Percentiles rank a stretch among this genome's conserved stretches.
These are phyloP conservation scores for Ursus arctos DNA, from an alignment of 2,113 vertebrate genomes.

Conservation along the genomic window DNA sequence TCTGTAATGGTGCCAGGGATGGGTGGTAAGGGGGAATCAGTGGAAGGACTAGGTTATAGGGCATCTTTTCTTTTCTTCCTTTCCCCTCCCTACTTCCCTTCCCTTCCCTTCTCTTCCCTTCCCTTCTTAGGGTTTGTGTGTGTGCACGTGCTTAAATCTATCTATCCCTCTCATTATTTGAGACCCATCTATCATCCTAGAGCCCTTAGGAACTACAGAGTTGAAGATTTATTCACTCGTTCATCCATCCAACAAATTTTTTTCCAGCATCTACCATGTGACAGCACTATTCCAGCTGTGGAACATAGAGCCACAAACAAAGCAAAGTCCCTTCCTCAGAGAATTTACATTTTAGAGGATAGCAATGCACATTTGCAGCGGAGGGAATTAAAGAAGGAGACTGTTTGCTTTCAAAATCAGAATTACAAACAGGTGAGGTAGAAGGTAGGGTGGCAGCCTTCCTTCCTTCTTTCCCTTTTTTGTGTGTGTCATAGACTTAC, in stretches of 20 bases:
- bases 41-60: background rate
- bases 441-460: background rate
- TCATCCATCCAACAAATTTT: background rate
- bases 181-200: background rate
- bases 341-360: background rate
- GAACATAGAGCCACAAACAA: background rate
- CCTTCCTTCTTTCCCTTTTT: background rate
- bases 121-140: background rate
- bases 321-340: background rate
- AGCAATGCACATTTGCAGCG: too few relatives aligned
- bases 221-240: background rate
- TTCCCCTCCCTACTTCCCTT: background rate
- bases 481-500: background rate
- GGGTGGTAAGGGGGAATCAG: background rate
- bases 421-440: background rate
- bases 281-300: background rate
- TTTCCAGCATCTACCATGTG: background rate
- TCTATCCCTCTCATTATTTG: background rate
- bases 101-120: background rate
- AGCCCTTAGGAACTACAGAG: background rate
- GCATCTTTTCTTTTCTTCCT: background rate
- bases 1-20: background rate
- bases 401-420: background rate
- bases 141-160: background rate
- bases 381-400: background rate